Conservation (phyloP, 2,797 vertebrate species). For the Anas georgica region DNA sequence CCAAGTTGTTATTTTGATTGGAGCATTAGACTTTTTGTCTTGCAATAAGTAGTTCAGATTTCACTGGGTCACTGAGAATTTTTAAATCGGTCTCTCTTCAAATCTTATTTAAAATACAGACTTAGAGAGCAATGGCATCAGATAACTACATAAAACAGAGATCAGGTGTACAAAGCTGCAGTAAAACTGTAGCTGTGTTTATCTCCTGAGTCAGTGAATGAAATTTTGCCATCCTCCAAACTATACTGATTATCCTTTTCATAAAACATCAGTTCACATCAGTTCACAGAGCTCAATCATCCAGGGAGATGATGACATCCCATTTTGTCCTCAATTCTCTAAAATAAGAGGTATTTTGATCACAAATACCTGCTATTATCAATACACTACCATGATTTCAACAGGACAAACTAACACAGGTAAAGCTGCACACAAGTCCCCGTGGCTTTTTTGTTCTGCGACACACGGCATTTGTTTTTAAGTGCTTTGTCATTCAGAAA, state of each 20-base stretch:
- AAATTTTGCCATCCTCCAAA: neutral
- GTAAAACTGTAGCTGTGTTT: neutral
- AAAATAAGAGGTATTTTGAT: conserved; percentile 18
- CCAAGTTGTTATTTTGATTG: conserved; percentile 42
- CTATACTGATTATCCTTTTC: neutral
- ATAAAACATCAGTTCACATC: neutral
- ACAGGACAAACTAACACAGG: neutral
- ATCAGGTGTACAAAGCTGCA: neutral
- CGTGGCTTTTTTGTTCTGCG: neutral
- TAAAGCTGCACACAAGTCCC: neutral
- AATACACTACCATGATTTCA: neutral
- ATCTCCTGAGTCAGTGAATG: neutral
- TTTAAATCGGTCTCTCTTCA: neutral
- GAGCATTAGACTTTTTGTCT: conserved; percentile 17
- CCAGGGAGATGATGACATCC: neutral
- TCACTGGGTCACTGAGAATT: conserved; percentile 9
- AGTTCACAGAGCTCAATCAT: neutral
- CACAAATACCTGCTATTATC: neutral
- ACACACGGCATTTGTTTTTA: neutral
- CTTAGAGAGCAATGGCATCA: neutral
- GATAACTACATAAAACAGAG: neutral
- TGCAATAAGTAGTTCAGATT: conserved; percentile 34
- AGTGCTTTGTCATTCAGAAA: neutral
- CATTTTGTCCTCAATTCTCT: neutral
- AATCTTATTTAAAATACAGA: neutral